Conservation (phyloP, 2,113 vertebrate species). For the Scomber japonicus region DNA sequence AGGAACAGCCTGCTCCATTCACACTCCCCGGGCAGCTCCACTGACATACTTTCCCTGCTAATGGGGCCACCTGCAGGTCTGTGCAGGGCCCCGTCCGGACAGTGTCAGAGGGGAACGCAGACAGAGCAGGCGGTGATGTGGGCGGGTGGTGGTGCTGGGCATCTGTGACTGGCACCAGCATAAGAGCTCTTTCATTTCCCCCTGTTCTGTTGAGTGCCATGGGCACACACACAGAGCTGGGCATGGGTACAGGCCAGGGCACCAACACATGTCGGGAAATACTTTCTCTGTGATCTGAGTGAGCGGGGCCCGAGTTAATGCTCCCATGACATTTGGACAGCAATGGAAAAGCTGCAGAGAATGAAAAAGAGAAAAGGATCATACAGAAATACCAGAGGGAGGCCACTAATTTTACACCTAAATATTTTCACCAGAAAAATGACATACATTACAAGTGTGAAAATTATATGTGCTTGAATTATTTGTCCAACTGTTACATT, state of each 20-base stretch:
- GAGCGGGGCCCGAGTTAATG: conserved; percentile 47
- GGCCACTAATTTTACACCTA: conserved; percentile 4
- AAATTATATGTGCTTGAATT: not conserved
- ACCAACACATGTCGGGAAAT: conserved; percentile 83
- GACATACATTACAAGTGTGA: conserved; percentile 2
- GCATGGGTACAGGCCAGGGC: conserved; percentile 74
- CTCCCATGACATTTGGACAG: conserved; percentile 68
- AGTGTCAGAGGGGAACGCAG: conserved; percentile 82
- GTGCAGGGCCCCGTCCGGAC: conserved; percentile 70
- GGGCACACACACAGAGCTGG: conserved; percentile 71
- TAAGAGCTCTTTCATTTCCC: conserved; percentile 79
- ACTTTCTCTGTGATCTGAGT: conserved; percentile 80
- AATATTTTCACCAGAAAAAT: not conserved
- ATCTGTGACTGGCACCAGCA: conserved; percentile 83
- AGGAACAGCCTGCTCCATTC: conserved; percentile 79
- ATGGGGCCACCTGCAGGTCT: conserved; percentile 84
- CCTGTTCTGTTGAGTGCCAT: conserved; percentile 74
- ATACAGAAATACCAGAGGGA: conserved; percentile 41
- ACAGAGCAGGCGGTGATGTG: conserved; percentile 76
- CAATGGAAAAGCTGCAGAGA: conserved; percentile 41
- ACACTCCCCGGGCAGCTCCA: conserved; percentile 70
- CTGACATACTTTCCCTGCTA: conserved; percentile 85
- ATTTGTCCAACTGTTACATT: not conserved
- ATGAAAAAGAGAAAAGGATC: conserved; percentile 49
- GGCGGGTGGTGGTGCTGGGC: conserved; percentile 74